phyloP scores from a whole-genome alignment of 1,140 invertebrate genomes.

The Drosophila repletoides region DNA sequence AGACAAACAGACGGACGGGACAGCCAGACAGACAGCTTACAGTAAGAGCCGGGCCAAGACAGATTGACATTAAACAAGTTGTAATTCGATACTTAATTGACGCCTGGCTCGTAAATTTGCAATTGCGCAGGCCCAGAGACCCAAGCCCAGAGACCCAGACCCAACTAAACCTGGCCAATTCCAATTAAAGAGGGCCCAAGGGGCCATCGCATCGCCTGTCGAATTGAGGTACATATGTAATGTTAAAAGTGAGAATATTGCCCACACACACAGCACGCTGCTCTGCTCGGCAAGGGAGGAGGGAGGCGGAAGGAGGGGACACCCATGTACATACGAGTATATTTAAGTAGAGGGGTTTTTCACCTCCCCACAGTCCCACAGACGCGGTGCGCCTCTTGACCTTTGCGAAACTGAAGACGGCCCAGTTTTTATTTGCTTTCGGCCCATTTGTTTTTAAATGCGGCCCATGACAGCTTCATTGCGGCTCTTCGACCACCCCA shows the following conservation, averaged over 20 bases:
- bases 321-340: background rate
- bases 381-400: slow-evolving; percentile 25
- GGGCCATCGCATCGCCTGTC: slow-evolving; percentile 68
- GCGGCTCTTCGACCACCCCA: slow-evolving; percentile 12
- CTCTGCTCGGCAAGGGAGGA: slow-evolving; percentile 25
- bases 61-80: slow-evolving; percentile 82
- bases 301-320: background rate
- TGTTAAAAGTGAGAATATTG: slow-evolving; percentile 57
- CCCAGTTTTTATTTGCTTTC: slow-evolving; percentile 75
- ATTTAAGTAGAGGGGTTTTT: background rate
- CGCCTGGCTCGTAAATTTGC: slow-evolving; percentile 82
- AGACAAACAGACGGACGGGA: slow-evolving; percentile 14
- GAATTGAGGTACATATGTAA: slow-evolving; percentile 71
- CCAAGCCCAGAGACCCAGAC: background rate
- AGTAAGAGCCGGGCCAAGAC: slow-evolving; percentile 53
- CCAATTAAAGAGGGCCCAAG: slow-evolving; percentile 79
- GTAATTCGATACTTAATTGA: slow-evolving; percentile 83
- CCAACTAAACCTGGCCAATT: slow-evolving; percentile 34
- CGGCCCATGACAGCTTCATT: slow-evolving; percentile 66
- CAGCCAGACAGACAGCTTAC: slow-evolving; percentile 39
- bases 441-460: slow-evolving; percentile 64
- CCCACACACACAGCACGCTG: slow-evolving; percentile 30
- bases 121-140: slow-evolving; percentile 55
- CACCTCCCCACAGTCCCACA: slow-evolving; percentile 1
- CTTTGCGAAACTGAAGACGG: slow-evolving; percentile 54